These are phyloP conservation scores for Microvelia longipes DNA, from an alignment of 1,140 invertebrate genomes.

Conservation along the genomic window DNA sequence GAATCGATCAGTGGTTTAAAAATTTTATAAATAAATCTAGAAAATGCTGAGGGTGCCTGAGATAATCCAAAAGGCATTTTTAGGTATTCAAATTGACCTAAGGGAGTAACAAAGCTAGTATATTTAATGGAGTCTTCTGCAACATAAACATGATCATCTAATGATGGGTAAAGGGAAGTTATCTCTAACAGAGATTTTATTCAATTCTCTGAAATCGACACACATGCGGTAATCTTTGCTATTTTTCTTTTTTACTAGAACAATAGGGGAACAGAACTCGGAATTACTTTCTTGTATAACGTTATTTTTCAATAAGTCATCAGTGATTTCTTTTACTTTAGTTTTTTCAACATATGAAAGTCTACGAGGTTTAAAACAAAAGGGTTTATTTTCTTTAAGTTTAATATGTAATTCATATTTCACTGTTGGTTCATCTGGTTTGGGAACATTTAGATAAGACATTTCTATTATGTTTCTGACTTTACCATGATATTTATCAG, in stretches of 20 bases:
- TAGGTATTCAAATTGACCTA: conserved; percentile 19
- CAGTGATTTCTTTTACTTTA: conserved; percentile 26
- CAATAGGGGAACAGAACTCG: background rate
- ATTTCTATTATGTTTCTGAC: background rate
- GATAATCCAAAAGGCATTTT: conserved; percentile 24
- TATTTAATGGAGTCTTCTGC: conserved; percentile 5
- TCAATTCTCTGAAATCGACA: background rate
- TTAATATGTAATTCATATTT: background rate
- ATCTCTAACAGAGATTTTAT: background rate
- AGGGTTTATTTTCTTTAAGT: conserved; percentile 8
- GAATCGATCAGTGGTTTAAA: conserved; percentile 10
- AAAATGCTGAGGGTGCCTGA: background rate
- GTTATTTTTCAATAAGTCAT: conserved; percentile 24
- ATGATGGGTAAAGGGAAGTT: background rate
- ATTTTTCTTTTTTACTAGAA: background rate
- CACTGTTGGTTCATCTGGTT: conserved; percentile 2
- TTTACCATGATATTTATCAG: background rate
- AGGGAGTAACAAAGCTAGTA: background rate
- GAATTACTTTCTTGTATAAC: background rate
- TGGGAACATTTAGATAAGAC: background rate
- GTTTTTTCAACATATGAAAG: conserved; percentile 28
- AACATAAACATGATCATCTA: background rate
- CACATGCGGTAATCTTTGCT: background rate
- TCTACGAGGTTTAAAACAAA: conserved; percentile 15
- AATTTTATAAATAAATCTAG: background rate